A percentile compares a stretch with the other conserved stretches of the same genome.
These are phyloP conservation scores for Epsilonema sp. DNA, from an alignment of 2,888 invertebrate species.

Conservation along the genomic window DNA sequence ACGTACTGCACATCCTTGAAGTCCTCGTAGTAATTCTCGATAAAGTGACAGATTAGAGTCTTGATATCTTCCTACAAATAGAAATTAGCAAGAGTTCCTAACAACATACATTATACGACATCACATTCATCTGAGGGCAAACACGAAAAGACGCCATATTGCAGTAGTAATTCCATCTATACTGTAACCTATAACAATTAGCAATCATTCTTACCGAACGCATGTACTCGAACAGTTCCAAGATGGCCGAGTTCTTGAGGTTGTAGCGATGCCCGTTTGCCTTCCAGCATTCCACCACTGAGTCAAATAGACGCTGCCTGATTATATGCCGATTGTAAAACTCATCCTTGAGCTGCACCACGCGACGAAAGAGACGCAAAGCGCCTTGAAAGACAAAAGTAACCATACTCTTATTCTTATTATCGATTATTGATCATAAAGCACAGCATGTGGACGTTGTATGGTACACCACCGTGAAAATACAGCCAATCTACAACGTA, in stretches of 20 bases:
- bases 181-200: no score
- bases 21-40: slow-evolving; percentile 83
- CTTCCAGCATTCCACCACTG: slow-evolving; percentile 84
- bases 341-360: slow-evolving; percentile 90
- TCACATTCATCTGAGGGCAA: neutral
- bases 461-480: slow-evolving; percentile 1
- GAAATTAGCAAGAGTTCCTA: slow-evolving; percentile 4
- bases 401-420: no score
- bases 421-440: neutral
- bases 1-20: slow-evolving; percentile 89
- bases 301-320: slow-evolving; percentile 77
- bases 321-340: slow-evolving; percentile 91
- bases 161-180: no score
- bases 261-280: slow-evolving; percentile 95
- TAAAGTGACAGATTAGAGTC: slow-evolving; percentile 52
- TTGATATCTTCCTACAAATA: slow-evolving; percentile 35
- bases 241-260: slow-evolving; percentile 88
- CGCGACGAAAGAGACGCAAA: slow-evolving; percentile 84
- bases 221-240: slow-evolving; percentile 98
- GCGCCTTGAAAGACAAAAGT: slow-evolving; percentile 58
- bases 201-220: no score
- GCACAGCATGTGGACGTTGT: neutral
- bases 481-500: slow-evolving; percentile 28
- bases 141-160: no score
- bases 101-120: neutral